phyloP scores from a whole-genome alignment of 2,888 invertebrate genomes.

The Brachyptera putata region DNA sequence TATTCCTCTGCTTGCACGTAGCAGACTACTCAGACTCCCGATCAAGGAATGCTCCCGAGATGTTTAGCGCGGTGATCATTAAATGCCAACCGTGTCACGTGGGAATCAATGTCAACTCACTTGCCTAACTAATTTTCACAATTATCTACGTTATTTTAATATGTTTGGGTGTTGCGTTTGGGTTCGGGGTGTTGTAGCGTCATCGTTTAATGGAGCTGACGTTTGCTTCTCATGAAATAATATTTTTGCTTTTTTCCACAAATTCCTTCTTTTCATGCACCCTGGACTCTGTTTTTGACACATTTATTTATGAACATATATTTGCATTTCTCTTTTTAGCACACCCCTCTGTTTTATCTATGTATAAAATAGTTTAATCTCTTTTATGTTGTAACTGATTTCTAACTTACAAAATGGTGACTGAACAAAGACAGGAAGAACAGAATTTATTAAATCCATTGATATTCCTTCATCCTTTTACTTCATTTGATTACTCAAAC shows the following conservation, averaged over 20 bases:
- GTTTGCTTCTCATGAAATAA: conserved; percentile 30
- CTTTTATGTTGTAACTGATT: conserved; percentile 1
- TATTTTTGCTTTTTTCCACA: background rate
- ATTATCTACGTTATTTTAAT: conserved; percentile 45
- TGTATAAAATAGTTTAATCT: too few species aligned
- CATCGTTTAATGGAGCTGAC: conserved; percentile 34
- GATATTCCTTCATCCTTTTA: conserved; percentile 6
- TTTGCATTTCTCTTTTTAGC: too few species aligned
- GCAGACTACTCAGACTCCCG: conserved; percentile 36
- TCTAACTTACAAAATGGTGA: conserved; percentile 34
- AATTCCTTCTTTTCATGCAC: background rate
- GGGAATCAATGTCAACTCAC: conserved; percentile 65
- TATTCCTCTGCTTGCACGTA: conserved; percentile 39
- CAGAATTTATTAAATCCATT: conserved; percentile 24
- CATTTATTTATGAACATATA: too few species aligned
- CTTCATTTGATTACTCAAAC: background rate
- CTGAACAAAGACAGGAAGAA: conserved; percentile 31
- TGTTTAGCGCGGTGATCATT: conserved; percentile 35
- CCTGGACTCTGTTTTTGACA: background rate
- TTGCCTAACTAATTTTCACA: conserved; percentile 54
- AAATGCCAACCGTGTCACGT: conserved; percentile 54
- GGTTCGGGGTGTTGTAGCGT: conserved; percentile 33
- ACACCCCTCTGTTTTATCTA: too few species aligned
- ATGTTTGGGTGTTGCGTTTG: conserved; percentile 43
- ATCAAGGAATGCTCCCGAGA: conserved; percentile 37